phyloP scores from a whole-genome alignment of 2,797 vertebrate genomes.

The Borostomias antarcticus region DNA sequence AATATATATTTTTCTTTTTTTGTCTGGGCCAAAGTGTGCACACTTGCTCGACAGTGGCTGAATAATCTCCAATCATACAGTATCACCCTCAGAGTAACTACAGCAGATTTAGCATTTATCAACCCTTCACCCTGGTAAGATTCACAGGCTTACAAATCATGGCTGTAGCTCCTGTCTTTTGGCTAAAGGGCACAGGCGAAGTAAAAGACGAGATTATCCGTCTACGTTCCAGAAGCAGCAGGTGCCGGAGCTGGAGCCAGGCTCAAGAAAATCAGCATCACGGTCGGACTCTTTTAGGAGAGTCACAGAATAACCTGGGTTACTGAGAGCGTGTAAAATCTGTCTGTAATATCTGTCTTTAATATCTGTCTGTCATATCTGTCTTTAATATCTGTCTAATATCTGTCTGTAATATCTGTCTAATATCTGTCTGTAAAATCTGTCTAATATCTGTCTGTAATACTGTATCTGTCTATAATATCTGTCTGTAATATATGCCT shows the following conservation, averaged over 20 bases:
- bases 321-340: slow-evolving; percentile 56
- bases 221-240: too few species aligned
- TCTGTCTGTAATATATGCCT: too few species aligned
- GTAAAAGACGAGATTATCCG: too few species aligned
- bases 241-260: slow-evolving; percentile 10
- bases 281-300: slow-evolving; percentile 57
- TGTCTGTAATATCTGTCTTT: slow-evolving; percentile 53
- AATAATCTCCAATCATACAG: slow-evolving; percentile 59
- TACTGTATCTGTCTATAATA: too few species aligned
- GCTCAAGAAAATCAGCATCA: slow-evolving; percentile 50
- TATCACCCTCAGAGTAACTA: slow-evolving; percentile 48
- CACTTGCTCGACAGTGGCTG: slow-evolving; percentile 41
- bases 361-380: too few species aligned
- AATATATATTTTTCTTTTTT: too few species aligned
- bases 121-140: slow-evolving; percentile 33
- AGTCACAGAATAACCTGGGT: slow-evolving; percentile 63
- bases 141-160: slow-evolving; percentile 42
- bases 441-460: too few species aligned
- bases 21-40: too few species aligned
- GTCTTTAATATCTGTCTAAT: too few species aligned
- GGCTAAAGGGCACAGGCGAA: slow-evolving; percentile 63
- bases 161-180: slow-evolving; percentile 48
- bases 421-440: too few species aligned
- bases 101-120: slow-evolving; percentile 55
- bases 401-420: too few species aligned